Conservation (phyloP, 1,140 invertebrate genomes). For the Calephelis virginiensis region DNA sequence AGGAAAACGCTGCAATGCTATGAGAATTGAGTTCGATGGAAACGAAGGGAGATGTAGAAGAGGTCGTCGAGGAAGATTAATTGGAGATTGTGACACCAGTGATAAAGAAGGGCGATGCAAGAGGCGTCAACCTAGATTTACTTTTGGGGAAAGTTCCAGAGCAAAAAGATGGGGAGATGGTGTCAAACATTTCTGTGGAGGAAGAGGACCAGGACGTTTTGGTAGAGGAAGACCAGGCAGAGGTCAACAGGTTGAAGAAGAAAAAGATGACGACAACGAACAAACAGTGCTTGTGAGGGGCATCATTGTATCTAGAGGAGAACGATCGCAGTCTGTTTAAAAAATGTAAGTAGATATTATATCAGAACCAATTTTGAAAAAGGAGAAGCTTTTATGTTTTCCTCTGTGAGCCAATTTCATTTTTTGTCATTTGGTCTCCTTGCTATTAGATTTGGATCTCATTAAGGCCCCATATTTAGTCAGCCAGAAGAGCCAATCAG, state of each 20-base stretch:
- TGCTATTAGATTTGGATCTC: too few relatives aligned
- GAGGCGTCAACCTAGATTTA: neutral
- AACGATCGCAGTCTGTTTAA: slow-evolving; percentile 8
- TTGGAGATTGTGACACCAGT: neutral
- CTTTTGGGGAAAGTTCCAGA: neutral
- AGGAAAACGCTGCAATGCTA: neutral
- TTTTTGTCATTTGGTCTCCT: too few relatives aligned
- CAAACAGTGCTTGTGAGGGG: neutral
- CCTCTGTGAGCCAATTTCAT: too few relatives aligned
- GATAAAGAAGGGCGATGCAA: neutral
- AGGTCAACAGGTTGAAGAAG: neutral
- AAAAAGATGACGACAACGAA: neutral
- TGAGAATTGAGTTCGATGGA: neutral
- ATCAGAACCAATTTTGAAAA: neutral
- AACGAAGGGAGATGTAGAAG: neutral
- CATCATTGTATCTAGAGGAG: slow-evolving; percentile 4
- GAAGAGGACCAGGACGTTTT: neutral
- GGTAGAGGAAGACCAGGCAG: neutral
- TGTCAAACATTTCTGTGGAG: neutral
- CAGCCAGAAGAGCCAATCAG: too few relatives aligned
- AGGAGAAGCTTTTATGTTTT: too few relatives aligned
- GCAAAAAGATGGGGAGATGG: neutral
- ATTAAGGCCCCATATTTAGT: too few relatives aligned
- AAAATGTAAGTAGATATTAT: neutral
- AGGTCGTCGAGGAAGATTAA: neutral